phyloP scores from a whole-genome alignment of 2,797 vertebrate genomes.

The Myotis myotis region DNA sequence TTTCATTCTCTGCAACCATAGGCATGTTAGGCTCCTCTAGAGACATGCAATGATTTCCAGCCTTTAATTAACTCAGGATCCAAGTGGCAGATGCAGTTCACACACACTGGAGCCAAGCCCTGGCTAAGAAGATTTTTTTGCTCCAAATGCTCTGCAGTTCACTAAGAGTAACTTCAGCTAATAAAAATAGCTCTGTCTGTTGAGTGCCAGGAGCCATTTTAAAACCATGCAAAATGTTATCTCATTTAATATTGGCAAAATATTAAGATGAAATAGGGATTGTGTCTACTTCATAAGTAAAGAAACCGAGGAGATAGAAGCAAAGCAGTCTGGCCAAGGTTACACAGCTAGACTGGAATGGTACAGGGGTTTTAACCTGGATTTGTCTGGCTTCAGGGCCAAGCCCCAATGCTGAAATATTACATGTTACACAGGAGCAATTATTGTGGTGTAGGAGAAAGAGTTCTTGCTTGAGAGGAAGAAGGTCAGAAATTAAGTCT shows the following conservation, averaged over 20 bases:
- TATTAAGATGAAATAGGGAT: not conserved
- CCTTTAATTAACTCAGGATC: constrained; percentile 60
- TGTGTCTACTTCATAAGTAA: not conserved
- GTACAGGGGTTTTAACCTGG: not conserved
- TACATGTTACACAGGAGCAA: not conserved
- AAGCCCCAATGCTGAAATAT: not conserved
- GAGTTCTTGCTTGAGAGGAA: not conserved
- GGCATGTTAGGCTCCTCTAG: not conserved
- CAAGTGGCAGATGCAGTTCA: constrained; percentile 59
- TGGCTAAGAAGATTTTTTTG: constrained; percentile 52
- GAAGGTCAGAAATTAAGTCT: not conserved
- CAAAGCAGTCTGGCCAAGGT: not conserved
- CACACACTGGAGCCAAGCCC: constrained; percentile 49
- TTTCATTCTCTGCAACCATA: constrained; percentile 26
- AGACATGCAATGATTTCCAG: constrained; percentile 33
- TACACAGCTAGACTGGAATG: not conserved
- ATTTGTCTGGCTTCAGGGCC: not conserved
- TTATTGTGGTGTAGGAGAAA: not conserved
- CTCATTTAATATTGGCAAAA: constrained; percentile 40
- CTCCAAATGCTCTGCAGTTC: constrained; percentile 63
- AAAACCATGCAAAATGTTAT: constrained; percentile 45
- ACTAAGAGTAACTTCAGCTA: constrained; percentile 44
- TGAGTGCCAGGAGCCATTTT: not conserved
- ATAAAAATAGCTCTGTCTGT: constrained; percentile 41
- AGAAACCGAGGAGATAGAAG: not conserved